phyloP scores from a whole-genome alignment of 2,113 vertebrate species.

The Tretioscincus oriximinensis region DNA sequence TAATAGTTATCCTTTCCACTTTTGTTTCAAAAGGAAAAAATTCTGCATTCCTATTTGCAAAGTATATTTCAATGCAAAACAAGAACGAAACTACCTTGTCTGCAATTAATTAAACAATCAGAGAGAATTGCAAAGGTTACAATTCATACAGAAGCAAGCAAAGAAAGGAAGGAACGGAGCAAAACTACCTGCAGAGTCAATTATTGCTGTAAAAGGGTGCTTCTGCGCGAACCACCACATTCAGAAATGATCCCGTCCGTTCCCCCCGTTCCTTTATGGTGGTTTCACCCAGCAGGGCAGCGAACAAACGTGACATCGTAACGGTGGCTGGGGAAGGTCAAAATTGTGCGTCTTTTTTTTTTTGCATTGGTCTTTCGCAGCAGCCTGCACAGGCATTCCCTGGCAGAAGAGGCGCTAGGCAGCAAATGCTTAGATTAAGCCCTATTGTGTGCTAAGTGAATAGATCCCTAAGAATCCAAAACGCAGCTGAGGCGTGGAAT shows the following conservation, averaged over 20 bases:
- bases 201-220: background rate
- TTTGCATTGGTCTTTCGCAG: background rate
- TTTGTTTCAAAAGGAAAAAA: too few species aligned
- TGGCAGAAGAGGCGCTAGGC: too few species aligned
- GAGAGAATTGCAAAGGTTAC: background rate
- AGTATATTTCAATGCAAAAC: too few species aligned
- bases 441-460: too few species aligned
- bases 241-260: background rate
- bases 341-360: background rate
- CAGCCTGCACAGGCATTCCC: too few species aligned
- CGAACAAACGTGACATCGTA: background rate
- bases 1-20: too few species aligned
- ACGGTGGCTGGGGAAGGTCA: background rate
- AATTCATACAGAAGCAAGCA: background rate
- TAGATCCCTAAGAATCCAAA: too few species aligned
- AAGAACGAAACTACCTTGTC: background rate
- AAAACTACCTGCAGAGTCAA: slow-evolving; percentile 8
- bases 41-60: background rate
- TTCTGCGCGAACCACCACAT: background rate
- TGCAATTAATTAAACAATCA: background rate
- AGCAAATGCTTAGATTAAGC: too few species aligned
- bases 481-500: too few species aligned
- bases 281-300: background rate
- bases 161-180: background rate
- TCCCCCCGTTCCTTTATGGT: background rate